Evolutionary conservation across 2,888 invertebrate genomes (phyloP).

Genomic region (Liodrosophila aerea): DNA sequence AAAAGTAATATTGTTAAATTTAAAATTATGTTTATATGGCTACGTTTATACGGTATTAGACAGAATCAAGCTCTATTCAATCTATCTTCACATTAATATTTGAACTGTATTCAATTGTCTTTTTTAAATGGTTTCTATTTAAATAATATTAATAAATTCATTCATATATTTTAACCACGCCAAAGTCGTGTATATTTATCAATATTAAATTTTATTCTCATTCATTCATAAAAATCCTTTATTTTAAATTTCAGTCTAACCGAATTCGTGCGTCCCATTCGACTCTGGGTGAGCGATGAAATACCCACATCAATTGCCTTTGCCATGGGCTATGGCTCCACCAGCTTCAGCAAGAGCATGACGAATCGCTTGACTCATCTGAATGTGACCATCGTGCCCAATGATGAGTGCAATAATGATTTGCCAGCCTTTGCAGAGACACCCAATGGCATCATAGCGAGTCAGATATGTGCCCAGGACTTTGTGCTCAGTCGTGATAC

Average conservation of each 20-base stretch:
- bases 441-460: slow-evolving; percentile 69
- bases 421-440: slow-evolving; percentile 68
- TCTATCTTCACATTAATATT: no score
- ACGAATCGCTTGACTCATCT: slow-evolving; percentile 79
- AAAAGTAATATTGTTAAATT: no score
- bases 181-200: no score
- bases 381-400: slow-evolving; percentile 76
- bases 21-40: no score
- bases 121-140: no score
- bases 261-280: slow-evolving; percentile 84
- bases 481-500: slow-evolving; percentile 76
- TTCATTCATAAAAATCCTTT: no score
- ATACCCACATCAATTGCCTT: slow-evolving; percentile 82
- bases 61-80: no score
- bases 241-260: slow-evolving; percentile 63
- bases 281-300: slow-evolving; percentile 83
- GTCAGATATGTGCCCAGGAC: slow-evolving; percentile 80
- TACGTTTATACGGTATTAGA: no score
- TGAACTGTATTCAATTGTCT: no score
- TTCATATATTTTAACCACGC: no score
- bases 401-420: slow-evolving; percentile 70
- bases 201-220: no score
- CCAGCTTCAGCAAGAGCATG: slow-evolving; percentile 80
- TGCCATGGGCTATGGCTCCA: slow-evolving; percentile 86
- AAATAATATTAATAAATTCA: no score